These are phyloP conservation scores for Pandemis cinnamomeana DNA, from an alignment of 2,888 invertebrate genomes.

Conservation along the genomic window DNA sequence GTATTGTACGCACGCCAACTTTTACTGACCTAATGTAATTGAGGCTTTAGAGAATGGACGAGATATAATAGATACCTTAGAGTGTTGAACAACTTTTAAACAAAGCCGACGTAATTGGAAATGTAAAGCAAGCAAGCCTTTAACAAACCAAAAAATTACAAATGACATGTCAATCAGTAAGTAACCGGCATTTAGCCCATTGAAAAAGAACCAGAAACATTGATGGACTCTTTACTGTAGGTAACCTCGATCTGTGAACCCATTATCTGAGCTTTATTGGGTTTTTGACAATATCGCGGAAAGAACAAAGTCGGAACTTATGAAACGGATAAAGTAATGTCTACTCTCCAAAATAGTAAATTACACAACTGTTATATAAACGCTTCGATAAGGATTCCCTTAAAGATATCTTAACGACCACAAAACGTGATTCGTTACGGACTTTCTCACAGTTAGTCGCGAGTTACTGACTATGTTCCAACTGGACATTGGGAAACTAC, in stretches of 20 bases:
- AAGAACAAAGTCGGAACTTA: conserved; percentile 36
- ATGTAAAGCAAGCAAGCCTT: conserved; percentile 2
- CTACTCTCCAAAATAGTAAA: conserved; percentile 35
- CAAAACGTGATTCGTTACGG: conserved; percentile 38
- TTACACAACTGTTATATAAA: conserved; percentile 37
- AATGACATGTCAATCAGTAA: conserved; percentile 13
- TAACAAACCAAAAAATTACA: conserved; percentile 17
- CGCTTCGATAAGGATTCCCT: conserved; percentile 41
- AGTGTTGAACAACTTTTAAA: conserved; percentile 4
- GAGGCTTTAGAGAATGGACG: neutral
- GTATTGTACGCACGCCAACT: neutral
- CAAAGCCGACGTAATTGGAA: conserved; percentile 25
- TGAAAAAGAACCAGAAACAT: neutral
- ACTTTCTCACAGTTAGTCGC: conserved; percentile 39
- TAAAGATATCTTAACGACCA: conserved; percentile 39
- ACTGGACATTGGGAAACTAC: conserved; percentile 40
- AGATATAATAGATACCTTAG: neutral
- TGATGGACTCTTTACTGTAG: too few relatives aligned
- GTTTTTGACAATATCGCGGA: conserved; percentile 7
- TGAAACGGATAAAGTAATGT: conserved; percentile 25
- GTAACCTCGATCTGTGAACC: neutral
- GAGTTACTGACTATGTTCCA: conserved; percentile 21
- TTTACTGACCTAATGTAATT: neutral
- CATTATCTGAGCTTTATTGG: neutral
- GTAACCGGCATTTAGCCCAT: neutral